Conservation (phyloP, 1,140 invertebrate species). For the Choristoneura fumiferana region DNA sequence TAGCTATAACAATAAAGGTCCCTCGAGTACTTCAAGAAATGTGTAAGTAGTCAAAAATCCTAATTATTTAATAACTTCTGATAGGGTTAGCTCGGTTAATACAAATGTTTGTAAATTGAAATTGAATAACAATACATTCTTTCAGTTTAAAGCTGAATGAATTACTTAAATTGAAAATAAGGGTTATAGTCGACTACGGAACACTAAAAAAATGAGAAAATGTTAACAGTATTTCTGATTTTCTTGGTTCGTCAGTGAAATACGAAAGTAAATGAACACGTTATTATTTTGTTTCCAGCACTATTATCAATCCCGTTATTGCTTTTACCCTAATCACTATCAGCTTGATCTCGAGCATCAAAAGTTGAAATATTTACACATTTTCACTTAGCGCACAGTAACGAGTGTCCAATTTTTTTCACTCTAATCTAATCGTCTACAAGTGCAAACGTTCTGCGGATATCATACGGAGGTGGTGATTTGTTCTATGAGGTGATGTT, state of each 20-base stretch:
- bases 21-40: constrained; percentile 55
- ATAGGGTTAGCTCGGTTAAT: too few species aligned
- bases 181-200: too few species aligned
- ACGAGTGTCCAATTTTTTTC: not conserved
- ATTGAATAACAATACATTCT: too few species aligned
- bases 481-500: constrained; percentile 83
- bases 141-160: too few species aligned
- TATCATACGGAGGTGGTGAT: constrained; percentile 82
- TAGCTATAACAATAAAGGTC: constrained; percentile 55
- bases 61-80: constrained; percentile 22
- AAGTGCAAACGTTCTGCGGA: constrained; percentile 5
- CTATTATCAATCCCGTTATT: constrained; percentile 17
- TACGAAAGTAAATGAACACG: not conserved
- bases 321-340: constrained; percentile 6
- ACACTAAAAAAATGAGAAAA: too few species aligned
- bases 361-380: constrained; percentile 14
- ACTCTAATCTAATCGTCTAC: too few species aligned
- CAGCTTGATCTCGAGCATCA: not conserved
- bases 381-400: constrained; percentile 1
- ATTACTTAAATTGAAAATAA: too few species aligned
- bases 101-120: too few species aligned
- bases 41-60: constrained; percentile 31
- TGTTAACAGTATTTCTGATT: not conserved
- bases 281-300: not conserved
- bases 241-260: not conserved